Conservation (phyloP, 92 coral and sea anemone species). For the Palythoa grandis region DNA sequence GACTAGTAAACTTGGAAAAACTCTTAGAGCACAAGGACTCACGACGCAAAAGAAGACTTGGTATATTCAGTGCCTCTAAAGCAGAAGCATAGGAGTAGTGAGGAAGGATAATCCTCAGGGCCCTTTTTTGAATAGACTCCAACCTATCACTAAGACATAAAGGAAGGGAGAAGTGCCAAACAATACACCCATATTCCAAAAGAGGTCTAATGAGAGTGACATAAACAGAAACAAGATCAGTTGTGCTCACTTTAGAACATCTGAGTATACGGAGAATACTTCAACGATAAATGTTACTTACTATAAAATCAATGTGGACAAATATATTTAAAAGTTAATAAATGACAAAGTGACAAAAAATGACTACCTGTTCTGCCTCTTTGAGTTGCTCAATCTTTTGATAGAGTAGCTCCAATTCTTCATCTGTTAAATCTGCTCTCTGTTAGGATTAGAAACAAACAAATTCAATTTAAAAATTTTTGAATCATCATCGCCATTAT, state of each 20-base stretch:
- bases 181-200: conserved; percentile 26
- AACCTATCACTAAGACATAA: no score
- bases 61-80: no score
- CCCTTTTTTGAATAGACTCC: no score
- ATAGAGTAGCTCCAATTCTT: conserved; percentile 67
- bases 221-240: no score
- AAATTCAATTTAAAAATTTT: neutral
- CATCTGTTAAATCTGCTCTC: conserved; percentile 66
- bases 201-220: no score
- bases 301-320: neutral
- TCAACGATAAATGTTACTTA: no score
- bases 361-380: conserved; percentile 76
- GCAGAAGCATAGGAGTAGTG: conserved; percentile 47
- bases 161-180: conserved; percentile 39
- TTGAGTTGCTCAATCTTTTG: conserved; percentile 74
- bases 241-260: no score
- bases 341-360: no score
- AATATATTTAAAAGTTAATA: neutral
- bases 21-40: no score
- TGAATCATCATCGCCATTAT: neutral
- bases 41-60: no score
- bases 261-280: neutral
- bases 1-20: no score
- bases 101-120: no score
- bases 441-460: conserved; percentile 13